phyloP scores from a whole-genome alignment of 2,113 vertebrate species.

The Geococcyx californianus region DNA sequence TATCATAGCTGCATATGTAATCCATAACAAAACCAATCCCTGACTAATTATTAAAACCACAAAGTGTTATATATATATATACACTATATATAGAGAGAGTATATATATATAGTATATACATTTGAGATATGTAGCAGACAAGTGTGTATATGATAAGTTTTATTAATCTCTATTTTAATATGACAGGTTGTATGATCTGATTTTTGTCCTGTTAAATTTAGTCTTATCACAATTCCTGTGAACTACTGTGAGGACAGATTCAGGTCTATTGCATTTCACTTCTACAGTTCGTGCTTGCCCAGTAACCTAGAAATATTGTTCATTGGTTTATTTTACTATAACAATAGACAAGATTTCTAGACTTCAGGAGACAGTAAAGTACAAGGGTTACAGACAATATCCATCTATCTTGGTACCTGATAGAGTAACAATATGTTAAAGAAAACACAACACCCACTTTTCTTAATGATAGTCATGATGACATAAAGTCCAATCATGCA shows the following conservation, averaged over 20 bases:
- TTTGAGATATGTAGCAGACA: background rate
- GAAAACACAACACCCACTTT: conserved; percentile 21
- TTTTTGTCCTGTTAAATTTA: background rate
- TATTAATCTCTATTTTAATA: background rate
- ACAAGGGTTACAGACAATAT: background rate
- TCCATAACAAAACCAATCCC: background rate
- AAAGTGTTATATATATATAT: background rate
- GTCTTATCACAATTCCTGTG: background rate
- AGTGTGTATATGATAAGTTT: background rate
- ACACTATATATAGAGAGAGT: background rate
- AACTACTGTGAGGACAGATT: background rate
- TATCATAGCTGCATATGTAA: background rate
- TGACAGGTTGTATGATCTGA: background rate
- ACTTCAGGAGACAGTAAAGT: background rate
- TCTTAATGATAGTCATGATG: conserved; percentile 36
- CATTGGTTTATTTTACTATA: background rate
- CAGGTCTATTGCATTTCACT: background rate
- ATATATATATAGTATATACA: background rate
- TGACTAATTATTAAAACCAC: background rate
- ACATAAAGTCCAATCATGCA: conserved; percentile 39
- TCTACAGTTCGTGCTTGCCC: background rate
- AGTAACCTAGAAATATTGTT: background rate
- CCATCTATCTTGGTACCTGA: background rate
- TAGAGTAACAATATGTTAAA: conserved; percentile 3
- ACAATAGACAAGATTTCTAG: background rate